These are phyloP conservation scores for Ormyrus rosae DNA, from an alignment of 2,888 invertebrate species.

Conservation along the genomic window DNA sequence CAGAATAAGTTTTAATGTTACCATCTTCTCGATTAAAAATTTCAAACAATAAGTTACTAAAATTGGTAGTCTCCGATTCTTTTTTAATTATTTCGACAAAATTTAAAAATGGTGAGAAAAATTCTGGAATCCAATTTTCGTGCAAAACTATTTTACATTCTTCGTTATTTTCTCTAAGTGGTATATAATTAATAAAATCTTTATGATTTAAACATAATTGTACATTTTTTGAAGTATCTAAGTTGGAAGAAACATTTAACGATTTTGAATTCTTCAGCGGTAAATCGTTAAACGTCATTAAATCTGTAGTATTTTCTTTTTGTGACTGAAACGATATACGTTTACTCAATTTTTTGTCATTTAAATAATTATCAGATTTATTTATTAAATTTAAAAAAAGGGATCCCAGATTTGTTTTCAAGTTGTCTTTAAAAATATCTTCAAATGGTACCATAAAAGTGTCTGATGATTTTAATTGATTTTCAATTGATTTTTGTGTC, in stretches of 20 bases:
- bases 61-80: background rate
- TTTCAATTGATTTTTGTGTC: background rate
- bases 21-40: background rate
- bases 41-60: constrained; percentile 7
- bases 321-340: constrained; percentile 2
- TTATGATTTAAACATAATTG: background rate
- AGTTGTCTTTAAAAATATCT: constrained; percentile 24
- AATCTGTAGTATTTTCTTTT: background rate
- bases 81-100: background rate
- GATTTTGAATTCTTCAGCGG: too few relatives aligned
- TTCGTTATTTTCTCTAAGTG: background rate
- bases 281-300: too few relatives aligned
- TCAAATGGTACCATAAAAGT: background rate
- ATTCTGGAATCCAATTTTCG: constrained; percentile 7
- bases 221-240: background rate
- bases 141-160: background rate
- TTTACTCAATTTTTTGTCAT: constrained; percentile 15
- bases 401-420: background rate
- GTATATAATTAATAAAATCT: constrained; percentile 4
- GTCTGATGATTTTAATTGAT: background rate
- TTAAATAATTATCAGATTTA: background rate
- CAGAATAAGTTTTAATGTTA: background rate
- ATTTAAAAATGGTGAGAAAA: constrained; percentile 8
- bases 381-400: constrained; percentile 31
- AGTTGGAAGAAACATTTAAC: background rate